A percentile compares a stretch with the other conserved stretches of the same genome.
phyloP scores from a whole-genome alignment of 2,888 invertebrate species.

The Meghimatium bilineatum region DNA sequence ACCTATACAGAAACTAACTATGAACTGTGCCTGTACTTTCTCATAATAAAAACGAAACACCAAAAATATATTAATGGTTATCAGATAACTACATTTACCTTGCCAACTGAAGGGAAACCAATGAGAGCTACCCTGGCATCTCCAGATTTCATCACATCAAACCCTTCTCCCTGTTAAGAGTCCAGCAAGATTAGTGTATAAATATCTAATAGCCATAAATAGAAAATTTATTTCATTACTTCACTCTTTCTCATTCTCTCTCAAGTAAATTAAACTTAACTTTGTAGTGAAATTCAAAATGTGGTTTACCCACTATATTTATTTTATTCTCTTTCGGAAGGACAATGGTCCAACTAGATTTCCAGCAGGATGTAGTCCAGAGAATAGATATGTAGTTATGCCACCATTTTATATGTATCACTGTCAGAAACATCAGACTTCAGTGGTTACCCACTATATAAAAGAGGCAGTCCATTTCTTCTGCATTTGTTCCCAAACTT shows the following conservation, averaged over 20 bases:
- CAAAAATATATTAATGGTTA: not conserved
- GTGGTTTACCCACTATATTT: not conserved
- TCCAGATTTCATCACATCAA: conserved; percentile 99
- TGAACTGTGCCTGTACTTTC: too few species aligned
- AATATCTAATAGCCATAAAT: not conserved
- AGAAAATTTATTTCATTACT: not conserved
- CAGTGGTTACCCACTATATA: too few species aligned
- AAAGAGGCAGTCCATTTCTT: too few species aligned
- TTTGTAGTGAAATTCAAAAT: not conserved
- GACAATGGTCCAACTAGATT: too few species aligned
- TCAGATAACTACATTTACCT: conserved; percentile 80
- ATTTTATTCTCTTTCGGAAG: too few species aligned
- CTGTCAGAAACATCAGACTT: too few species aligned
- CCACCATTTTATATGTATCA: too few species aligned
- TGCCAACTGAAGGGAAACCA: conserved; percentile 98
- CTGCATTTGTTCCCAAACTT: too few species aligned
- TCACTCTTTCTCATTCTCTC: not conserved
- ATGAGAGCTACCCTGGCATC: conserved; percentile 98
- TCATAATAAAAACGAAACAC: not conserved
- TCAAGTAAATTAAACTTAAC: not conserved
- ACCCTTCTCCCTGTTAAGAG: conserved; percentile 83
- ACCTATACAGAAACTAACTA: too few species aligned
- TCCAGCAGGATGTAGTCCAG: too few species aligned
- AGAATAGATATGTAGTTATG: too few species aligned
- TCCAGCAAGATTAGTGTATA: not conserved